phyloP scores from a whole-genome alignment of 2,888 invertebrate species.

The Branchinecta sandiegonensis region DNA sequence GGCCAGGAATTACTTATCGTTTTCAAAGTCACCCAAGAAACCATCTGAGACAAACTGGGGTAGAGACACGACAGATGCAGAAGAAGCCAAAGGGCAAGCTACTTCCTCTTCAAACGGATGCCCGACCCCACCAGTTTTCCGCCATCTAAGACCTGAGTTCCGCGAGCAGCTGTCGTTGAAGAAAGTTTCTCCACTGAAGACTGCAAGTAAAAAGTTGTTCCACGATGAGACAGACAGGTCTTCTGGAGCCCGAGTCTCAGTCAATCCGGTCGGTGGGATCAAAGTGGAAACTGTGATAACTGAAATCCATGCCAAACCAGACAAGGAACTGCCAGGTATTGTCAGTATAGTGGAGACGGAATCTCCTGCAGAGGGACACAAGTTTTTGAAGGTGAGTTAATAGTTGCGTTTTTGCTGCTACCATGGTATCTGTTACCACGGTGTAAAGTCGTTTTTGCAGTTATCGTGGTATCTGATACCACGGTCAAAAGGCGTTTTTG shows the following conservation, averaged over 20 bases:
- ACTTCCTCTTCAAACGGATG: slow-evolving; percentile 15
- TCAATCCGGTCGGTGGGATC: not conserved
- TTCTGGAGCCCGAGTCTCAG: not conserved
- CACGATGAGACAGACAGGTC: not conserved
- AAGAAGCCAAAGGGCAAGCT: slow-evolving; percentile 14
- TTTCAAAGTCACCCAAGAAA: slow-evolving; percentile 19
- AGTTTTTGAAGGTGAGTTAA: slow-evolving; percentile 49
- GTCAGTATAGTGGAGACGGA: slow-evolving; percentile 17
- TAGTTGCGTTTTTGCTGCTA: no score
- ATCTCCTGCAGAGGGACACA: slow-evolving; percentile 50
- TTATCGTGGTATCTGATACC: no score
- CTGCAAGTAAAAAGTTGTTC: slow-evolving; percentile 36
- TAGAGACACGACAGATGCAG: slow-evolving; percentile 8
- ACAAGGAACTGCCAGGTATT: slow-evolving; percentile 11
- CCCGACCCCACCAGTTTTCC: slow-evolving; percentile 52
- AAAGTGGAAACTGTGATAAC: not conserved
- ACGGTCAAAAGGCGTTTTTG: no score
- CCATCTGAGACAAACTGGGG: not conserved
- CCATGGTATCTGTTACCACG: no score
- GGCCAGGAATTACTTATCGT: slow-evolving; percentile 62
- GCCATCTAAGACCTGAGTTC: slow-evolving; percentile 71
- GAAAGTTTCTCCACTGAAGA: slow-evolving; percentile 30
- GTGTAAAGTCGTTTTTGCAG: no score
- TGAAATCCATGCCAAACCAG: slow-evolving; percentile 12
- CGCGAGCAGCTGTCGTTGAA: slow-evolving; percentile 59